Evolutionary conservation across 2,797 vertebrate species (phyloP).

Genomic region (Dendrocincla tyrannina): DNA sequence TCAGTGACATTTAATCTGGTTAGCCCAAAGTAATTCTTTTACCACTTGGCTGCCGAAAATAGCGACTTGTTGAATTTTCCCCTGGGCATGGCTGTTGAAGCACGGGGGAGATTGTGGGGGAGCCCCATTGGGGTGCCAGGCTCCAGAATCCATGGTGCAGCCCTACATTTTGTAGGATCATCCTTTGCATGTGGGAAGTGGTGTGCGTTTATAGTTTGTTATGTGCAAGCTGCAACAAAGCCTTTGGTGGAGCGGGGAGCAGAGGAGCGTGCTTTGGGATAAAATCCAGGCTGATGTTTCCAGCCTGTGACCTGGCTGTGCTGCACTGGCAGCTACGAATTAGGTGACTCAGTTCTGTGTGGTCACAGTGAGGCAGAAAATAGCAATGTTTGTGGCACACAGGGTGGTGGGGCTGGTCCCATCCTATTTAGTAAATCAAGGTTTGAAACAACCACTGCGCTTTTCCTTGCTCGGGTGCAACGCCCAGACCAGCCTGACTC

Average conservation of each 20-base stretch:
- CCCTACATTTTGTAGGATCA: not conserved
- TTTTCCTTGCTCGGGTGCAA: not conserved
- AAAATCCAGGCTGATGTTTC: not conserved
- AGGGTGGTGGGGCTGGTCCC: not conserved
- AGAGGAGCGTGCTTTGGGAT: not conserved
- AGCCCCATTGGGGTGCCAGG: not conserved
- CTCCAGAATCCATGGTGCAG: not conserved
- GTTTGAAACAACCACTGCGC: not conserved
- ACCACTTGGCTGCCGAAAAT: not conserved
- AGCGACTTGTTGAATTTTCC: not conserved
- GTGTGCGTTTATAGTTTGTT: not conserved
- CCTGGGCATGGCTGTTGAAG: not conserved
- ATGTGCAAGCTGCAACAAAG: not conserved
- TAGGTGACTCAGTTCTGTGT: not conserved
- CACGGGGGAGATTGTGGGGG: not conserved
- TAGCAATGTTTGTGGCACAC: not conserved
- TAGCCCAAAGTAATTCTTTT: not conserved
- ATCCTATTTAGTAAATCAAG: not conserved
- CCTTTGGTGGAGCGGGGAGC: not conserved
- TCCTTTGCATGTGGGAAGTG: not conserved
- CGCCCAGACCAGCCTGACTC: not conserved
- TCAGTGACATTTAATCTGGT: not conserved
- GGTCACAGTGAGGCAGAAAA: conserved; percentile 4
- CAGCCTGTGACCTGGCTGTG: not conserved
- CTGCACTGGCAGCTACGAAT: not conserved